These are phyloP conservation scores for Nematolebias whitei DNA, from an alignment of 2,113 vertebrate genomes.

Conservation along the genomic window DNA sequence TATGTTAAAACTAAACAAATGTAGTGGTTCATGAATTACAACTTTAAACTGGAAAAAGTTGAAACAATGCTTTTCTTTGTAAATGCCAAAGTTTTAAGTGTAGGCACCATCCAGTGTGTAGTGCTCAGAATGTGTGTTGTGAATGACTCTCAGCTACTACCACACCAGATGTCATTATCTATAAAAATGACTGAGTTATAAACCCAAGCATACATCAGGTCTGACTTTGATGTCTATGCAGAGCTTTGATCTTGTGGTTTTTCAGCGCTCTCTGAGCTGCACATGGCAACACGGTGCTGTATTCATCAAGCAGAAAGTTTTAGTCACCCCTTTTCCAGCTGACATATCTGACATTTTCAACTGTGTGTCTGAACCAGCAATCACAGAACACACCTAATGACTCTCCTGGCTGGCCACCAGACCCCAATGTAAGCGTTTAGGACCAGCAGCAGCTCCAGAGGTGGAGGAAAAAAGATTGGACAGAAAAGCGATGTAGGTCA, in stretches of 20 bases:
- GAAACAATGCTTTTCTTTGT: no score
- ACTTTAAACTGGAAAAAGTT: no score
- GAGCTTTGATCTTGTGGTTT: constrained; percentile 17
- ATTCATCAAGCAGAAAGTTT: constrained; percentile 60
- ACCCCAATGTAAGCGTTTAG: constrained; percentile 46
- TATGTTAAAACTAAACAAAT: no score
- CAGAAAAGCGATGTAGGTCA: constrained; percentile 70
- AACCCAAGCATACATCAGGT: no score
- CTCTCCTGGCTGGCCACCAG: constrained; percentile 43
- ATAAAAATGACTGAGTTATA: no score
- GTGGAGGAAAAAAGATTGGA: constrained; percentile 70
- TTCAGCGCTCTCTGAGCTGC: constrained; percentile 27
- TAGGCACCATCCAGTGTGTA: no score
- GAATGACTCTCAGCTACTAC: no score
- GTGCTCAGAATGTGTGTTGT: no score
- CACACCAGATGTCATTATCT: no score
- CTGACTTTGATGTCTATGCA: constrained; percentile 24
- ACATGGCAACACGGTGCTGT: constrained; percentile 31
- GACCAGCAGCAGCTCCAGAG: constrained; percentile 38
- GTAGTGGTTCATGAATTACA: no score
- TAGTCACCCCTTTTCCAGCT: constrained; percentile 50
- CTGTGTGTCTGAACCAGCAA: constrained; percentile 55
- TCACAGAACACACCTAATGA: constrained; percentile 62
- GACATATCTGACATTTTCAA: constrained; percentile 48
- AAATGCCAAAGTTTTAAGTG: no score